phyloP scores from a whole-genome alignment of 2,888 invertebrate species.

The Rhogogaster chlorosoma region DNA sequence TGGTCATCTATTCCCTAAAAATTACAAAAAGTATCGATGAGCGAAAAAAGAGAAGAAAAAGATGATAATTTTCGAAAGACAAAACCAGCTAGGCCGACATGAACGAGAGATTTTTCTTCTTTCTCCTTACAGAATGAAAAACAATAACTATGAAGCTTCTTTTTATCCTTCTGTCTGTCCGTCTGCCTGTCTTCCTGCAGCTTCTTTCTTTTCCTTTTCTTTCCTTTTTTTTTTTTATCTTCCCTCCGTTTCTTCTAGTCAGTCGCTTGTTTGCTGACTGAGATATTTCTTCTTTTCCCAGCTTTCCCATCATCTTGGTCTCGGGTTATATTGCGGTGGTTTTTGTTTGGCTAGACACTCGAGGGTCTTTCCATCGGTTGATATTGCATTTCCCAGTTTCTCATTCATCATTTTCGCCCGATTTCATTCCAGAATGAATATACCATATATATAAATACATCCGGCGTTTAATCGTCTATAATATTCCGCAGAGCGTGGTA shows the following conservation, averaged over 20 bases:
- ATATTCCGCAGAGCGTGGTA: background rate
- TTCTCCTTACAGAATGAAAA: background rate
- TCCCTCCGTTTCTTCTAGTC: background rate
- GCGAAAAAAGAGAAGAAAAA: background rate
- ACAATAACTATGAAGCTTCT: background rate
- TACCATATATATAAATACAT: background rate
- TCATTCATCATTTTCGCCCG: background rate
- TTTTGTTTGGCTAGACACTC: slow-evolving; percentile 33
- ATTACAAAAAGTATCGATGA: no score
- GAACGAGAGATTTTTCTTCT: background rate
- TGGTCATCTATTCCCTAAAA: no score
- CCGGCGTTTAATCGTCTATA: background rate
- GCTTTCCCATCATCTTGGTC: background rate
- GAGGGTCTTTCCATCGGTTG: slow-evolving; percentile 4
- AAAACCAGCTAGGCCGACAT: background rate
- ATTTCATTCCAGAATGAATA: background rate
- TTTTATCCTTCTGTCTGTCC: background rate
- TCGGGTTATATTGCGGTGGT: slow-evolving; percentile 19
- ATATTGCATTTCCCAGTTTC: slow-evolving; percentile 15
- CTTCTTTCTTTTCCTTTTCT: background rate
- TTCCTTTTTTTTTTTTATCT: background rate
- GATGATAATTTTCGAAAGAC: background rate
- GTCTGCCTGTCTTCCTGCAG: background rate
- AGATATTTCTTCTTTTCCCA: slow-evolving; percentile 1
- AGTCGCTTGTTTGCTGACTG: slow-evolving; percentile 23